Conservation (phyloP, 64 coral and sea anemone genomes). For the Platygyra sinensis region DNA sequence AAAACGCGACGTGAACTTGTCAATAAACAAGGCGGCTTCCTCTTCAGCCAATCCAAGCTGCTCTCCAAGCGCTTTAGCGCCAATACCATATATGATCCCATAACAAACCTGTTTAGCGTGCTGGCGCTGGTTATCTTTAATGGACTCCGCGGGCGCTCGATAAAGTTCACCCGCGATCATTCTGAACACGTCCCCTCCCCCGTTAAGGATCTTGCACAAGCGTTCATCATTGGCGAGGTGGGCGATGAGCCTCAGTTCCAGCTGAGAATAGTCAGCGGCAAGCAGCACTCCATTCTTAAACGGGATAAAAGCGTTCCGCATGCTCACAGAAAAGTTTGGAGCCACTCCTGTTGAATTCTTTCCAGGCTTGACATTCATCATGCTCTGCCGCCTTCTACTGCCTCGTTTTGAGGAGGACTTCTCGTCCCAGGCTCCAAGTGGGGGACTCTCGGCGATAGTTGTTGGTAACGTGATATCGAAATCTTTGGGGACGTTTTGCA, state of each 20-base stretch:
- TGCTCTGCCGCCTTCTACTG: slow-evolving; percentile 17
- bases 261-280: slow-evolving; percentile 98
- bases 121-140: slow-evolving; percentile 85
- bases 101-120: slow-evolving; percentile 95
- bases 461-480: slow-evolving; percentile 90
- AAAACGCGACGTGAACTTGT: slow-evolving; percentile 89
- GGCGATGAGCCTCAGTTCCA: slow-evolving; percentile 96
- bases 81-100: slow-evolving; percentile 95
- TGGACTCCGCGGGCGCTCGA: slow-evolving; percentile 47
- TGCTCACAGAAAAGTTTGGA: slow-evolving; percentile 85
- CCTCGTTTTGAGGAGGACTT: slow-evolving; percentile 24
- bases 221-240: slow-evolving; percentile 84
- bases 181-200: slow-evolving; percentile 91
- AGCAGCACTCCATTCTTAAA: slow-evolving; percentile 78
- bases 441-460: slow-evolving; percentile 82
- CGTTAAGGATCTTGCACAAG: slow-evolving; percentile 76
- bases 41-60: slow-evolving; percentile 77
- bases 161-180: slow-evolving; percentile 93
- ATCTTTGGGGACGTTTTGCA: slow-evolving; percentile 95
- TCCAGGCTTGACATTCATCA: background rate
- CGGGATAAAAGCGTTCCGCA: slow-evolving; percentile 94
- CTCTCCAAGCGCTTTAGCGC: slow-evolving; percentile 92
- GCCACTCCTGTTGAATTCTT: background rate
- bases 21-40: slow-evolving; percentile 83
- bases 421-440: slow-evolving; percentile 42